Evolutionary conservation across 1,140 invertebrate species (phyloP).

Genomic region (Pinna nobilis): DNA sequence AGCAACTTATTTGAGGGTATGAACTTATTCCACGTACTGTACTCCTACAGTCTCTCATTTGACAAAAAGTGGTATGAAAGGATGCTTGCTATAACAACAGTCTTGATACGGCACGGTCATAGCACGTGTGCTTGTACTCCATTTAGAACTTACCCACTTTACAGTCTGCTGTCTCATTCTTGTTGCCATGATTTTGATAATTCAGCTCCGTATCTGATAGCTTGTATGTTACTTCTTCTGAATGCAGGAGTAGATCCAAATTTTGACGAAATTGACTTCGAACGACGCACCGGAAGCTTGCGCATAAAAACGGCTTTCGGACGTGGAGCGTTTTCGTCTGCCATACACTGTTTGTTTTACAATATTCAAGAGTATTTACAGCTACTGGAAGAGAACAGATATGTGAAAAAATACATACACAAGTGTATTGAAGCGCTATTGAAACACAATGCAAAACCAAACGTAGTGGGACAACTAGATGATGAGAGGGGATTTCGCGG

Average conservation of each 20-base stretch:
- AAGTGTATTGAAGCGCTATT: constrained; percentile 58
- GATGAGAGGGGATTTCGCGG: constrained; percentile 28
- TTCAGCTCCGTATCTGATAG: constrained; percentile 48
- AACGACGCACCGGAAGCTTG: constrained; percentile 47
- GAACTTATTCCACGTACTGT: constrained; percentile 67
- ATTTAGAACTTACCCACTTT: constrained; percentile 63
- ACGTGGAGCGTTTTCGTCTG: constrained; percentile 54
- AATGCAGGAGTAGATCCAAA: constrained; percentile 66
- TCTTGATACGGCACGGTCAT: constrained; percentile 59
- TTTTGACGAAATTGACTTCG: constrained; percentile 62
- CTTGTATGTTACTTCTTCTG: constrained; percentile 53
- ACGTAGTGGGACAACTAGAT: constrained; percentile 43
- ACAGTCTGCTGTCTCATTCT: constrained; percentile 57
- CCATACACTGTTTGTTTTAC: constrained; percentile 58
- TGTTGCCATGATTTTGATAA: constrained; percentile 49
- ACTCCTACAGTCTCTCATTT: constrained; percentile 59
- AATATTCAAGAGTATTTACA: constrained; percentile 26
- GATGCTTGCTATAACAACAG: constrained; percentile 57
- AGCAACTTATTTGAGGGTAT: constrained; percentile 62
- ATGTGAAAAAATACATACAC: constrained; percentile 45
- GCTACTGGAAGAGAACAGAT: constrained; percentile 25
- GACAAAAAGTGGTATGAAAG: constrained; percentile 60
- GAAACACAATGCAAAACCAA: constrained; percentile 50
- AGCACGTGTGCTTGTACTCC: constrained; percentile 52
- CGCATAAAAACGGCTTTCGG: constrained; percentile 59